Percentiles rank a stretch among this genome's conserved stretches.
Conservation (phyloP, 2,797 vertebrate species). For the Dallia pectoralis region DNA sequence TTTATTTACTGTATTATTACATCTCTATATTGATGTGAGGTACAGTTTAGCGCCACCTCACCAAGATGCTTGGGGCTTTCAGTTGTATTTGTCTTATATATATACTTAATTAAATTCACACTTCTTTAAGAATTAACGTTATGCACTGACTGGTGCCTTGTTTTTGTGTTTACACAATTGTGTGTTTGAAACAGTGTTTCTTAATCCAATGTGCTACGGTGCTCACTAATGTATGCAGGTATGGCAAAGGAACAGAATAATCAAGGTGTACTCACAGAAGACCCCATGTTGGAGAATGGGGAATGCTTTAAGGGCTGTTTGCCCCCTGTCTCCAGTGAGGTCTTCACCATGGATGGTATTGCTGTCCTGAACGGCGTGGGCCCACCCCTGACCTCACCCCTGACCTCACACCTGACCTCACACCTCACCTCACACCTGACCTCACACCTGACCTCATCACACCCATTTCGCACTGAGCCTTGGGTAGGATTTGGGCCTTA, state of each 20-base stretch:
- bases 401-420: too few species aligned
- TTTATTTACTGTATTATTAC: too few species aligned
- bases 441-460: constrained; percentile 8
- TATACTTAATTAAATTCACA: not conserved
- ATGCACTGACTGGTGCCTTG: not conserved
- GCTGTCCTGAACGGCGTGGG: constrained; percentile 17
- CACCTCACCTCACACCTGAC: too few species aligned
- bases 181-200: not conserved
- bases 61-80: not conserved
- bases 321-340: constrained; percentile 18
- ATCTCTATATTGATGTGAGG: too few species aligned
- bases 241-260: not conserved
- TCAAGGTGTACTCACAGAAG: too few species aligned
- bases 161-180: not conserved
- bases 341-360: constrained; percentile 18
- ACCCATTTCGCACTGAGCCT: constrained; percentile 9
- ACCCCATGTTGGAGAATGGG: constrained; percentile 9
- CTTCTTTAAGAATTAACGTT: not conserved
- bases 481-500: constrained; percentile 2
- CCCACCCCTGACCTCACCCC: constrained; percentile 13
- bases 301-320: constrained; percentile 8
- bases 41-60: too few species aligned
- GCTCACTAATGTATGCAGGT: not conserved
- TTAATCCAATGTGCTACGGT: too few species aligned
- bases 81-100: not conserved